Percentiles rank a stretch among this genome's conserved stretches.
Evolutionary conservation across 2,888 invertebrate species (phyloP).

Genomic region (Alloscopus bannaensis): DNA sequence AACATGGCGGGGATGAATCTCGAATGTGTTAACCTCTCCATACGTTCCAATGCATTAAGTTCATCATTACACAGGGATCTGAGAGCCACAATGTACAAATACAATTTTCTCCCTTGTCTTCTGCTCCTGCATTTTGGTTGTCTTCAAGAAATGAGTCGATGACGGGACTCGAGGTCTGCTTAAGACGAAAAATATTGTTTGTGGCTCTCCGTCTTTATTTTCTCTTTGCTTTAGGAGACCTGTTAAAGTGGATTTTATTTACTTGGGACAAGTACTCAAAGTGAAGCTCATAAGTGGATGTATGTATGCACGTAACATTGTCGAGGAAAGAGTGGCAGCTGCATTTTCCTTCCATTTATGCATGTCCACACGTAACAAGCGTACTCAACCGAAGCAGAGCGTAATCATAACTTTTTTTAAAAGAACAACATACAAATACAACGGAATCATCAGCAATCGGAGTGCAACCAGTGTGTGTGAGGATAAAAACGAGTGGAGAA

Average conservation of each 20-base stretch:
- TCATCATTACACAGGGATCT: too few species aligned
- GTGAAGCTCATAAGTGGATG: neutral
- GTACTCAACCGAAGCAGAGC: conserved; percentile 2
- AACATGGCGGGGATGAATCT: conserved; percentile 41
- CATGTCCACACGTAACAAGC: neutral
- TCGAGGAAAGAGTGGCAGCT: conserved; percentile 8
- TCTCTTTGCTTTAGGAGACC: conserved; percentile 6
- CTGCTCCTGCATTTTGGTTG: neutral
- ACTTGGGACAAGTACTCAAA: conserved; percentile 22
- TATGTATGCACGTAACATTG: neutral
- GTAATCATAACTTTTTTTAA: conserved; percentile 25
- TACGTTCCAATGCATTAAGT: neutral
- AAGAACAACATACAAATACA: conserved; percentile 5
- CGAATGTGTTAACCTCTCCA: neutral
- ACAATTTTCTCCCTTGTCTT: neutral
- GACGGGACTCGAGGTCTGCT: conserved; percentile 12
- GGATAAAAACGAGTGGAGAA: neutral
- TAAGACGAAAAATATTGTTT: conserved; percentile 24
- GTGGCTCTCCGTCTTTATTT: neutral
- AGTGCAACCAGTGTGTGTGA: conserved; percentile 2
- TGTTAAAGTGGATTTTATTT: conserved; percentile 29
- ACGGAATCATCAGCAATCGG: conserved; percentile 1
- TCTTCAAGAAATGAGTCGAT: conserved; percentile 7
- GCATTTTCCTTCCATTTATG: neutral
- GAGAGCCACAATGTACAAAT: too few species aligned